These are phyloP conservation scores for Erynnis tages DNA, from an alignment of 2,888 invertebrate species.

Conservation along the genomic window DNA sequence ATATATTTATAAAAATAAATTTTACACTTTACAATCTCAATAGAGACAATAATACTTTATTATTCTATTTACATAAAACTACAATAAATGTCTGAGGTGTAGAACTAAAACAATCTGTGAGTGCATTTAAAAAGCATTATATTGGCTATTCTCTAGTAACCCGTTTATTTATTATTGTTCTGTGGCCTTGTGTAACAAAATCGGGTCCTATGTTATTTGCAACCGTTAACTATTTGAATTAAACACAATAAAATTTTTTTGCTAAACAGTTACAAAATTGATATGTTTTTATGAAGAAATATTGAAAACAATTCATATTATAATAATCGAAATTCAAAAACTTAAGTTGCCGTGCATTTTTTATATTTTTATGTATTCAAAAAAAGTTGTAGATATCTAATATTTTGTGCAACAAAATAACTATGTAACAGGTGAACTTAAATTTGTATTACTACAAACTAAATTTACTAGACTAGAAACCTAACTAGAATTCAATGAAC, in stretches of 20 bases:
- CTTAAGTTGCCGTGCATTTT: neutral
- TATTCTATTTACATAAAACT: slow-evolving; percentile 53
- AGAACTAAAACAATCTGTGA: slow-evolving; percentile 39
- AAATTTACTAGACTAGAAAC: slow-evolving; percentile 19
- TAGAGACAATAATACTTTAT: slow-evolving; percentile 53
- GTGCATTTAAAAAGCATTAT: slow-evolving; percentile 45
- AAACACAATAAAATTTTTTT: too few species aligned
- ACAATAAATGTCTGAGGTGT: slow-evolving; percentile 49
- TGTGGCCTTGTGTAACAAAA: neutral
- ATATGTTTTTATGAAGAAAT: neutral
- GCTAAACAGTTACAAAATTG: neutral
- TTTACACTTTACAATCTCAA: slow-evolving; percentile 67
- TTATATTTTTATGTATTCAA: neutral
- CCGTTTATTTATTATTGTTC: too few species aligned
- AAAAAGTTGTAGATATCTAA: neutral
- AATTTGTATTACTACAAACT: slow-evolving; percentile 11
- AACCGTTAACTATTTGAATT: neutral
- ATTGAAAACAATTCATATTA: too few species aligned
- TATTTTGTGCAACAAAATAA: slow-evolving; percentile 14
- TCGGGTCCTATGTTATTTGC: neutral
- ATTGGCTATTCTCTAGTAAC: slow-evolving; percentile 38
- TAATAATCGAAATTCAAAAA: neutral
- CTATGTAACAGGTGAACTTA: neutral
- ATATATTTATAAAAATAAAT: slow-evolving; percentile 69
- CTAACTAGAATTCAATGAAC: slow-evolving; percentile 13